Evolutionary conservation across 2,888 invertebrate genomes (phyloP).

Genomic region (Calliopum simillimum): DNA sequence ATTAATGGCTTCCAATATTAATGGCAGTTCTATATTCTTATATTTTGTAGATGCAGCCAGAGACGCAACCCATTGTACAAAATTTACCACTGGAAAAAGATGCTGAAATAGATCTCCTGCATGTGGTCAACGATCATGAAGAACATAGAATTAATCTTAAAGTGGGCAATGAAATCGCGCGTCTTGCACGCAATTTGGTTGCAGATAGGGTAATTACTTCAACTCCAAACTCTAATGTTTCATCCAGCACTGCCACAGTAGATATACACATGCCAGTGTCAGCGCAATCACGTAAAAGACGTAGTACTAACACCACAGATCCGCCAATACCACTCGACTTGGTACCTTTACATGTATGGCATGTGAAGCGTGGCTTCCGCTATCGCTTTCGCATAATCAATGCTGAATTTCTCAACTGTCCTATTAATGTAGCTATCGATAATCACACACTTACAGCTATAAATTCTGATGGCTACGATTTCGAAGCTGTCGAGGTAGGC

Average conservation of each 20-base stretch:
- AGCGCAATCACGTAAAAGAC: neutral
- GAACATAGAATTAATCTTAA: constrained; percentile 23
- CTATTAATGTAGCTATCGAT: constrained; percentile 85
- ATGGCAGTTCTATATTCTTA: too few relatives aligned
- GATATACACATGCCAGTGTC: too few relatives aligned
- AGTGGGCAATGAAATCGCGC: constrained; percentile 44
- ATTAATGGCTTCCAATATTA: too few relatives aligned
- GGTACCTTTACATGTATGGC: constrained; percentile 61
- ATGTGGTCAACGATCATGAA: constrained; percentile 14
- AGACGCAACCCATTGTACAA: neutral
- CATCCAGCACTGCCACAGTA: too few relatives aligned
- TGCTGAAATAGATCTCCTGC: constrained; percentile 22
- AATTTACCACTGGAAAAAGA: neutral
- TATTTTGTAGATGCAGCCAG: too few relatives aligned
- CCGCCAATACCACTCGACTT: constrained; percentile 48
- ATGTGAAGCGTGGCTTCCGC: constrained; percentile 70
- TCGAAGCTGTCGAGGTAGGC: constrained; percentile 78
- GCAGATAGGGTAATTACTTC: neutral
- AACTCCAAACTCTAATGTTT: neutral
- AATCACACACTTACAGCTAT: constrained; percentile 84
- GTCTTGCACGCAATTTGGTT: constrained; percentile 26
- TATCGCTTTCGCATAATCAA: constrained; percentile 87
- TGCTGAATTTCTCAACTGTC: constrained; percentile 89
- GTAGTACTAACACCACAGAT: constrained; percentile 16
- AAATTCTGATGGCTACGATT: constrained; percentile 82